A percentile compares a stretch with the other conserved stretches of the same genome.
Conservation (phyloP, 2,113 vertebrate genomes). For the Alligator sinensis region DNA sequence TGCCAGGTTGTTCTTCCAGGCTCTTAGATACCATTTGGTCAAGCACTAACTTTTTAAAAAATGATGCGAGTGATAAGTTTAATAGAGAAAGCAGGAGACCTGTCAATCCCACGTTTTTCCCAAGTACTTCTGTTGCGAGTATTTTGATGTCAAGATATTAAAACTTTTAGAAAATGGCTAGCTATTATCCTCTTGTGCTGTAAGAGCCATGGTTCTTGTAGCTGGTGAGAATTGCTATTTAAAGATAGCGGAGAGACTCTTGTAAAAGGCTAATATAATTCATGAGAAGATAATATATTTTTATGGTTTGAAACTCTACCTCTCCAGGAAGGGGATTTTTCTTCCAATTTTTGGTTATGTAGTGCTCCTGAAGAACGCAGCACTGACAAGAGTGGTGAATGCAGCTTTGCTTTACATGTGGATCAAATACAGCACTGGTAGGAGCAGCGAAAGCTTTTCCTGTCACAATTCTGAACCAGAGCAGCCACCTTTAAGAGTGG, state of each 20-base stretch:
- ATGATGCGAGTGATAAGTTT: not conserved
- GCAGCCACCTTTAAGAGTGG: fast-evolving
- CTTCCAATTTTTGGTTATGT: not conserved
- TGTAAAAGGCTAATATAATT: not conserved
- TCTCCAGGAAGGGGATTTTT: not conserved
- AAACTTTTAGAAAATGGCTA: not conserved
- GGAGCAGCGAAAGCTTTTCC: not conserved
- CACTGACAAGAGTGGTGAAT: not conserved
- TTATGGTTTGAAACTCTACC: not conserved
- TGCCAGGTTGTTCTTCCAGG: not conserved
- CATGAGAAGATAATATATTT: not conserved
- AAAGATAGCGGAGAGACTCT: not conserved
- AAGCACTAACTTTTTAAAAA: not conserved
- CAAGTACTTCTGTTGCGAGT: fast-evolving
- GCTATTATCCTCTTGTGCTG: not conserved
- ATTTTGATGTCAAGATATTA: not conserved
- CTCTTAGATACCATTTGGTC: fast-evolving
- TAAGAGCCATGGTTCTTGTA: not conserved
- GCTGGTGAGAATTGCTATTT: not conserved
- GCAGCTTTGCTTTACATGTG: not conserved
- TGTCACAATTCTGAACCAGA: not conserved
- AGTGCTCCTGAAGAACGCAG: not conserved
- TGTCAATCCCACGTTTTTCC: not conserved
- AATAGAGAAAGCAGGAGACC: not conserved
- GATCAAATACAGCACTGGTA: not conserved